Conservation (phyloP, 64 coral and sea anemone species). For the Montipora efflorescens region DNA sequence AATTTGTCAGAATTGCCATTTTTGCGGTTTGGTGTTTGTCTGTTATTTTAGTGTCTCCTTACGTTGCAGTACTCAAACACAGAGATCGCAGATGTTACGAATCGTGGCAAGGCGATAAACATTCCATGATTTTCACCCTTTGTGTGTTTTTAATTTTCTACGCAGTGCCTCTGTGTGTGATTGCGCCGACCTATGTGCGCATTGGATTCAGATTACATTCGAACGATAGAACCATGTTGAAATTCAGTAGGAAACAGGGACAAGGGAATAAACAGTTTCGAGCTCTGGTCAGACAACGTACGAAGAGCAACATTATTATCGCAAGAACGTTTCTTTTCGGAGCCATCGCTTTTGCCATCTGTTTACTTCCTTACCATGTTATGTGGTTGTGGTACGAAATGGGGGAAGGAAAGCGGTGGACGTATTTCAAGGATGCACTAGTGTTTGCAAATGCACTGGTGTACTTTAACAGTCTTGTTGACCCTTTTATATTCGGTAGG, state of each 20-base stretch:
- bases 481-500: constrained; percentile 89
- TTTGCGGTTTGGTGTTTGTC: constrained; percentile 60
- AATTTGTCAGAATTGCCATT: constrained; percentile 36
- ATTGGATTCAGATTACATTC: constrained; percentile 69
- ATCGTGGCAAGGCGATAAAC: constrained; percentile 56
- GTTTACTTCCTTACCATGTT: constrained; percentile 83
- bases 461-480: constrained; percentile 83
- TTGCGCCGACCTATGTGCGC: constrained; percentile 60
- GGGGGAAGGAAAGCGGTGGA: constrained; percentile 33
- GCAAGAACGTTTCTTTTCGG: constrained; percentile 82
- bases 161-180: constrained; percentile 61
- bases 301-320: constrained; percentile 60
- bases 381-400: constrained; percentile 93
- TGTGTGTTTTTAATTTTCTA: constrained; percentile 71
- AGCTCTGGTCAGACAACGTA: constrained; percentile 43
- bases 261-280: constrained; percentile 25
- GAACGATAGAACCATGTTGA: constrained; percentile 67
- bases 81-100: constrained; percentile 28
- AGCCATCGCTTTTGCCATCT: constrained; percentile 74
- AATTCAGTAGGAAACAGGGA: constrained; percentile 29
- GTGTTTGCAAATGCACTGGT: constrained; percentile 81
- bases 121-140: constrained; percentile 67
- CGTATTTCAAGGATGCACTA: constrained; percentile 37
- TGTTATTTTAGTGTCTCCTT: constrained; percentile 57
- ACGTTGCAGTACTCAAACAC: constrained; percentile 57